Base-by-base conservation (phyloP, 2,797 vertebrate genomes). In the Falco biarmicus region DNA sequence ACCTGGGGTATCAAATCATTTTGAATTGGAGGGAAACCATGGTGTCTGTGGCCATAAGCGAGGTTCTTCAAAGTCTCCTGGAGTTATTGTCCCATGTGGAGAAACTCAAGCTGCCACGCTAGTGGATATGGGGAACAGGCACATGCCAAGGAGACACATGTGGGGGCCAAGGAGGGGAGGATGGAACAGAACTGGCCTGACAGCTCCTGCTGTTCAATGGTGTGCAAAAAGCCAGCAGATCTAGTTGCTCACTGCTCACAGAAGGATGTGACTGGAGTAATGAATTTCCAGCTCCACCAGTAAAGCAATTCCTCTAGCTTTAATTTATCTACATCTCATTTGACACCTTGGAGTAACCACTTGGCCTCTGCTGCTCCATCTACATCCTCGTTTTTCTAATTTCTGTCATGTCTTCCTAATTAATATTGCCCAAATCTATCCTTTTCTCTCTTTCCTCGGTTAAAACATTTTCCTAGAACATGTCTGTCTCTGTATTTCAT, bases 341-440 rank as follows among this genome's bases (percentile, higher is more conserved):
- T 93, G 86, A 96, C 85, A 87, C n/a, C 47, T 82, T 73, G 32
- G 70, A 32, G 75, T 89, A 95, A 73, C 68, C n/a, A 80, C 66
- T 82, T 88, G 84, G 75, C 85, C 88, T 91, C 89, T 54, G 74
- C 70, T 87, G 76, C 64, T 93, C 56, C n/a, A 87, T 92, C 80
- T 51, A 28, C 6, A 4, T 84, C 74, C 75, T 77, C 11, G 0
- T 91, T 95, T 95, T 93, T 75, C 76, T 96, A 73, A 88, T 95
- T 94, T 94, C 93, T 96, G 73, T 82, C 80, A 84, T 45, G 34
- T 82, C 48, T 82, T 90, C 48, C 74, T 95, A 96, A 95, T 92
- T 93, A 95, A 92, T 90, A 77, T 71, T 79, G 45, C 77, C 77
- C 63, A 91, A 81, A 84, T 37, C 53, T 76, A 53, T 50, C 24